Percentiles rank a stretch among this genome's conserved stretches.
Conservation (phyloP, 2,888 invertebrate species). For the Nomada fabriciana region DNA sequence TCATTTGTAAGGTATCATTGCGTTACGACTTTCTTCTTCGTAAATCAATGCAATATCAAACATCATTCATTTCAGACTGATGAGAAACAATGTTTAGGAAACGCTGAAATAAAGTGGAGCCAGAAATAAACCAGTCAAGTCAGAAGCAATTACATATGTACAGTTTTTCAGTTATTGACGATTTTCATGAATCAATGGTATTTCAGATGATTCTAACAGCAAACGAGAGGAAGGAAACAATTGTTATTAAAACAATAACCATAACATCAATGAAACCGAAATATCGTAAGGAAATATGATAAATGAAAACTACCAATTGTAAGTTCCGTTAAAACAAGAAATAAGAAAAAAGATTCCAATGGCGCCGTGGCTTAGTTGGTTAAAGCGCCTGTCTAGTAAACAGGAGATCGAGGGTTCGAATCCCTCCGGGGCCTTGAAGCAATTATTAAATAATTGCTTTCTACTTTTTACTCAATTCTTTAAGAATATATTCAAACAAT, state of each 20-base stretch:
- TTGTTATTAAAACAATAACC: not conserved
- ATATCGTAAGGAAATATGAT: no score
- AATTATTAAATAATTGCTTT: not conserved
- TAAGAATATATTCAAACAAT: not conserved
- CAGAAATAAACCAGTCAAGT: no score
- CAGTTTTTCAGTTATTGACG: no score
- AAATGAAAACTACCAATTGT: rapidly evolving
- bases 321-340: not conserved
- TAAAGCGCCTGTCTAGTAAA: slow-evolving; percentile 90
- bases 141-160: no score
- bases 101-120: no score
- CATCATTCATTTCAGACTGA: no score
- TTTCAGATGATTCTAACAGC: not conserved
- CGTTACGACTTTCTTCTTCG: no score
- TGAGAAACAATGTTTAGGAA: no score
- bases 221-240: not conserved
- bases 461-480: not conserved
- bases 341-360: not conserved
- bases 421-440: slow-evolving; percentile 86
- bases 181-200: not conserved
- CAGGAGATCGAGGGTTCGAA: slow-evolving; percentile 90
- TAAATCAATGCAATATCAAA: no score
- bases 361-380: slow-evolving; percentile 93
- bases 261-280: no score
- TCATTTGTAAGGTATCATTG: no score